Evolutionary conservation across 1,140 invertebrate genomes (phyloP).

Genomic region (Yoshiicerus persimilis): DNA sequence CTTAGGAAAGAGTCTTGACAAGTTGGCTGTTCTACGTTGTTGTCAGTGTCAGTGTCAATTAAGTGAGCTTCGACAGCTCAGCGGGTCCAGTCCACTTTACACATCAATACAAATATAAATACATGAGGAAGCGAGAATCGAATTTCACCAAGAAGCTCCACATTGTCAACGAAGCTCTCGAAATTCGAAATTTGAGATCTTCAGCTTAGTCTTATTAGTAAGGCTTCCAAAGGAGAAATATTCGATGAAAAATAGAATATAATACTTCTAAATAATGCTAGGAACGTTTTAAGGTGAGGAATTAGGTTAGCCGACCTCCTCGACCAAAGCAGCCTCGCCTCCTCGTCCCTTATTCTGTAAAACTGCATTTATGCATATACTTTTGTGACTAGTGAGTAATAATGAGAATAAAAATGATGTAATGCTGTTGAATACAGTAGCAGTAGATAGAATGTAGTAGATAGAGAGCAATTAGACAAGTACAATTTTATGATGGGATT

Average conservation of each 20-base stretch:
- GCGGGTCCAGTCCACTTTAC: neutral
- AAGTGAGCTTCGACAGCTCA: neutral
- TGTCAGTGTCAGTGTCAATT: neutral
- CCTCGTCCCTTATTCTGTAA: neutral
- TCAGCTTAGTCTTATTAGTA: no score
- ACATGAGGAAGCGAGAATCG: neutral
- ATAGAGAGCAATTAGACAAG: neutral
- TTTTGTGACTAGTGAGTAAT: neutral
- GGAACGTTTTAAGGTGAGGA: no score
- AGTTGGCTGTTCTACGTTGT: neutral
- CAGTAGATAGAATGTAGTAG: neutral
- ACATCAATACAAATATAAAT: neutral
- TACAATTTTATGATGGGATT: conserved; percentile 23
- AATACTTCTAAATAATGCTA: no score
- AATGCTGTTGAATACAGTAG: neutral
- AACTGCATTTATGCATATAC: neutral
- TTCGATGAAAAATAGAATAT: no score
- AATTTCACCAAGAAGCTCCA: neutral
- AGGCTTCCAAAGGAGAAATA: no score
- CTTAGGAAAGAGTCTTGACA: neutral
- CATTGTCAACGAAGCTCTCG: no score
- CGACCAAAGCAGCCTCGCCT: no score
- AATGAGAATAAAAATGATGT: neutral
- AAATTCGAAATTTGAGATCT: no score
- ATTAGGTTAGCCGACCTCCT: no score